phyloP scores from a whole-genome alignment of 2,113 vertebrate genomes.

The Corythoichthys haematopterus region DNA sequence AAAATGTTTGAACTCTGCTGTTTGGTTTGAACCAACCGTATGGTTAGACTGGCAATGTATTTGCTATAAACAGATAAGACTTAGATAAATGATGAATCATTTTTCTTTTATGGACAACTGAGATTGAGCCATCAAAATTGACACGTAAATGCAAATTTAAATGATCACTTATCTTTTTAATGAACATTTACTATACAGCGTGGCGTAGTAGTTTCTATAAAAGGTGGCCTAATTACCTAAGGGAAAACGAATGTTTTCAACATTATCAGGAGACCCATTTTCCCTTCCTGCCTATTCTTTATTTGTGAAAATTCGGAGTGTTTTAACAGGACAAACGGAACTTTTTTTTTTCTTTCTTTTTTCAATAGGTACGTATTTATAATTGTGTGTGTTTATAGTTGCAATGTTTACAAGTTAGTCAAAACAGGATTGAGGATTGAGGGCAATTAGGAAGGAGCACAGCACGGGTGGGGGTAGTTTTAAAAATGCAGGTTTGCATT shows the following conservation, averaged over 20 bases:
- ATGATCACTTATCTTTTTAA: neutral
- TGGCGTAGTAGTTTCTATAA: neutral
- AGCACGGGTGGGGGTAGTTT: constrained; percentile 15
- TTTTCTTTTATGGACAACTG: neutral
- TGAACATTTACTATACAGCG: neutral
- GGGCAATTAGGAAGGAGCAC: constrained; percentile 4
- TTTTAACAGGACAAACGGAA: neutral
- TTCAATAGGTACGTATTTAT: too few species aligned
- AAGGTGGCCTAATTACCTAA: neutral
- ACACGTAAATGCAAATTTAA: neutral
- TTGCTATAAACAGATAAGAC: neutral
- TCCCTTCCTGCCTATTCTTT: neutral
- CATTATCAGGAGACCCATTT: neutral
- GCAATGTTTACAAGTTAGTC: neutral
- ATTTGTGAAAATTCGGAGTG: neutral
- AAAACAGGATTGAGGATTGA: neutral
- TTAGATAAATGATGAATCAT: neutral
- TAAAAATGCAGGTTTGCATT: constrained; percentile 38
- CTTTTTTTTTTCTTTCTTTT: neutral
- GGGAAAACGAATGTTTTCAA: neutral
- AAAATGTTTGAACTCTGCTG: constrained; percentile 13
- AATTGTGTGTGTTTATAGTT: neutral
- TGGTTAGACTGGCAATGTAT: neutral
- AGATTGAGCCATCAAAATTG: neutral
- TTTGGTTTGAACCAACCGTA: neutral